These are phyloP conservation scores for Alexandromys fortis DNA, from an alignment of 2,113 vertebrate genomes.

Conservation along the genomic window DNA sequence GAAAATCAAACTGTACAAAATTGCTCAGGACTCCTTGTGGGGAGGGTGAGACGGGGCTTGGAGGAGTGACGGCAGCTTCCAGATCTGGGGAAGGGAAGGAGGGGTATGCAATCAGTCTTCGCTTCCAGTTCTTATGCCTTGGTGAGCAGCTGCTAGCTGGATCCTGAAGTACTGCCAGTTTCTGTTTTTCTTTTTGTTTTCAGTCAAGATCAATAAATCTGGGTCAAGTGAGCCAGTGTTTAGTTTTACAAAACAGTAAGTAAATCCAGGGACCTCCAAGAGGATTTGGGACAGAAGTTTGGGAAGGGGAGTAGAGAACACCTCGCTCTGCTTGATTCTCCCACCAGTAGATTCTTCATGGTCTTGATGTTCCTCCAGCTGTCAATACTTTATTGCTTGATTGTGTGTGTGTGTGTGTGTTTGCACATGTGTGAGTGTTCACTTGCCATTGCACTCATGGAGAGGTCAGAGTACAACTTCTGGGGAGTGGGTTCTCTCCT, in stretches of 20 bases:
- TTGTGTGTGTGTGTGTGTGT: background rate
- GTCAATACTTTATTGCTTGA: background rate
- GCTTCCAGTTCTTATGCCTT: background rate
- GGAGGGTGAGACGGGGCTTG: background rate
- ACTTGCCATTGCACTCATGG: background rate
- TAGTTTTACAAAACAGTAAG: background rate
- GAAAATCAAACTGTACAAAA: background rate
- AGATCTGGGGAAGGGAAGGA: background rate
- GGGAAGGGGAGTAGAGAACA: background rate
- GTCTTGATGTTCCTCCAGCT: background rate
- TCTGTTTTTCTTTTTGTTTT: background rate
- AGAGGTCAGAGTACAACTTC: background rate
- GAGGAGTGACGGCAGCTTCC: background rate
- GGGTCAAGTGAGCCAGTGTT: too few species aligned
- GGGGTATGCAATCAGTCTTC: fast-evolving
- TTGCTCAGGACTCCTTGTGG: background rate
- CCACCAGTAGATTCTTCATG: background rate
- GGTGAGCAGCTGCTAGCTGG: background rate
- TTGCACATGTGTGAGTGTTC: too few species aligned
- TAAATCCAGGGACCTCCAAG: background rate
- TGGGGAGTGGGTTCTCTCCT: too few species aligned
- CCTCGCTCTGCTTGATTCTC: background rate
- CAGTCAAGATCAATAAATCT: background rate
- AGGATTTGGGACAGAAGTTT: background rate
- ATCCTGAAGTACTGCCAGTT: background rate